Evolutionary conservation across 2,797 vertebrate genomes (phyloP), one percentile per base, ranked within the genome.

Genomic region (Sebastolobus altivelis): DNA sequence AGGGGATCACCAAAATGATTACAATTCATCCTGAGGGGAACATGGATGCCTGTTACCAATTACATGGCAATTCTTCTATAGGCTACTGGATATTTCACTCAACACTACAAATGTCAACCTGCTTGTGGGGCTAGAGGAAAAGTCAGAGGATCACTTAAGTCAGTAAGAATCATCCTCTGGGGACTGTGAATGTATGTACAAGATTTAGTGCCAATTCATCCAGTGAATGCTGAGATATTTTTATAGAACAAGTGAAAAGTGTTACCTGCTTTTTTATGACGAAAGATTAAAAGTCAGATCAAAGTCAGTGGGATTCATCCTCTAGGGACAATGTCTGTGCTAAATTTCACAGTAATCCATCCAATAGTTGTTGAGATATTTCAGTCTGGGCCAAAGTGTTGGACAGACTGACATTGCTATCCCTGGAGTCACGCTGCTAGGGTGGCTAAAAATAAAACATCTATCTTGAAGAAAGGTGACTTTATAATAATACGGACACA

Each of bases 361-460:
- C 18, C 20, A 5, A 33, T 66, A 52, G 38, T n/a, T 58, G 27
- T 38, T 13, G 35, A 62, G 37, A 63, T 22, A 31, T 77, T 29
- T 61, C 68, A 55, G 11, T 61, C 8, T 35, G 20, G 73, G 31
- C 49, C 68, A 20, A 61, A 40, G 60, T 37, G 25, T 33, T 68
- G 20, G 43, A 61, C 9, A 49, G 20, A 49, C 31, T 0, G 6
- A 12, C 38, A 61, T 1, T 31, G 20, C 22, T n/a, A 11, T 33
- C 43, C 27, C 13, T 6, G 16, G 13, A 56, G 37, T 25, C 18
- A 46, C 0, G 4, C n/a, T 66, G 35, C 38, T 5, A 22, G 58
- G 10, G 37, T 37, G 16, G 25, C 52, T 60, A 38, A 66, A 80
- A 70, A 58, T 58, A 49, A 62, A 63, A 49, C 37, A 46, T 55